These are phyloP conservation scores for Patagioenas fasciata DNA, from an alignment of 2,113 vertebrate species.

Conservation along the genomic window DNA sequence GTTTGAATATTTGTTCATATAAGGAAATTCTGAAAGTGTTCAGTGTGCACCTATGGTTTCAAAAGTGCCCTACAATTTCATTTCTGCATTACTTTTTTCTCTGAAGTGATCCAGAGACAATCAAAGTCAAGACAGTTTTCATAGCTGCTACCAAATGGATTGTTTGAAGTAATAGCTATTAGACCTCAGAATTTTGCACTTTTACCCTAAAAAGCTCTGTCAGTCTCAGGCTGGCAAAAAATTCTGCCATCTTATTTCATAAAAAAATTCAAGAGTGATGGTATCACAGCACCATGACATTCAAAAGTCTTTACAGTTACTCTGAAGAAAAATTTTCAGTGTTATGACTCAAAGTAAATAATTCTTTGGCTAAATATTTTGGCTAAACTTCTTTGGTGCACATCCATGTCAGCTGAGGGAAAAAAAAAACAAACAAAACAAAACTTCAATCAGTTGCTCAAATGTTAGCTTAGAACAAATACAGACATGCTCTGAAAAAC, in stretches of 20 bases:
- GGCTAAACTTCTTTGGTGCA: background rate
- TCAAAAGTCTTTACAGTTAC: background rate
- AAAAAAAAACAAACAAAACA: background rate
- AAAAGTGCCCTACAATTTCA: background rate
- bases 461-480: background rate
- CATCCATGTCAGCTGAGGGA: background rate
- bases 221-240: background rate
- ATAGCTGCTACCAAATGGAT: background rate
- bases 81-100: background rate
- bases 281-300: background rate
- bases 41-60: background rate
- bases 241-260: background rate
- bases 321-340: background rate
- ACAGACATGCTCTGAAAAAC: accelerated
- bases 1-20: background rate
- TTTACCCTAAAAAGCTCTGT: background rate
- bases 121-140: background rate
- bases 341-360: background rate
- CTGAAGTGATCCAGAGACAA: background rate
- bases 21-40: background rate
- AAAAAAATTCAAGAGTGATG: background rate
- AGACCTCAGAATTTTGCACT: background rate
- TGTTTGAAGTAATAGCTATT: background rate
- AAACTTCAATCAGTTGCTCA: background rate
- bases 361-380: background rate